A percentile compares a stretch with the other conserved stretches of the same genome.
phyloP scores from a whole-genome alignment of 2,113 vertebrate species.

The Scalopus aquaticus region DNA sequence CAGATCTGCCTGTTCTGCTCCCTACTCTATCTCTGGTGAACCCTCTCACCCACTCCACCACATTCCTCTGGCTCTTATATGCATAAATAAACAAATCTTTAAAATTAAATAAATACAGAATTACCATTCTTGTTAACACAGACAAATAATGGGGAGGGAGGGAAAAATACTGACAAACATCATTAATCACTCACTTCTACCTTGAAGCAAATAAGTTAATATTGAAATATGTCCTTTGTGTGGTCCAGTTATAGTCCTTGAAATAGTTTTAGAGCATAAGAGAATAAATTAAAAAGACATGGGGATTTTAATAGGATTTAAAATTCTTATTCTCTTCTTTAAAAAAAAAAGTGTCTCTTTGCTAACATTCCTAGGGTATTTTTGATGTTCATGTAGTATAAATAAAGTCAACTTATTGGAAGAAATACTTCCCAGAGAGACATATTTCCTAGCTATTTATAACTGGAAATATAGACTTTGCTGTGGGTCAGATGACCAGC shows the following conservation, averaged over 20 bases:
- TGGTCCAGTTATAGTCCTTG: neutral
- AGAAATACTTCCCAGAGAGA: neutral
- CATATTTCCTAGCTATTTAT: neutral
- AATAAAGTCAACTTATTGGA: neutral
- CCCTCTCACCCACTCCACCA: no score
- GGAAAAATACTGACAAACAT: neutral
- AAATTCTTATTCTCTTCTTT: neutral
- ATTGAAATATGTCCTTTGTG: neutral
- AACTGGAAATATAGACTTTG: neutral
- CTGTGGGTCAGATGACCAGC: neutral
- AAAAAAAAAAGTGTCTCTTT: neutral
- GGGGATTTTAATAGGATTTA: neutral
- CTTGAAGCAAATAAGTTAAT: constrained; percentile 19
- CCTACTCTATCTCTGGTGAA: no score
- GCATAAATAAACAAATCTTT: no score
- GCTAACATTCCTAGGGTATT: neutral
- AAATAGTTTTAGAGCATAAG: neutral
- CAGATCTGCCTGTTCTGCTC: no score
- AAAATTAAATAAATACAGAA: no score
- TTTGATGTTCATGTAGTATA: neutral
- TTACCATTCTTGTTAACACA: neutral
- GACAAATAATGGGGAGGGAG: neutral
- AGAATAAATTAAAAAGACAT: neutral
- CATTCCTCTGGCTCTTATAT: no score
- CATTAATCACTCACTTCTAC: neutral